Conservation (phyloP, 2,797 vertebrate species). For the Spinibarbus caldwelli region DNA sequence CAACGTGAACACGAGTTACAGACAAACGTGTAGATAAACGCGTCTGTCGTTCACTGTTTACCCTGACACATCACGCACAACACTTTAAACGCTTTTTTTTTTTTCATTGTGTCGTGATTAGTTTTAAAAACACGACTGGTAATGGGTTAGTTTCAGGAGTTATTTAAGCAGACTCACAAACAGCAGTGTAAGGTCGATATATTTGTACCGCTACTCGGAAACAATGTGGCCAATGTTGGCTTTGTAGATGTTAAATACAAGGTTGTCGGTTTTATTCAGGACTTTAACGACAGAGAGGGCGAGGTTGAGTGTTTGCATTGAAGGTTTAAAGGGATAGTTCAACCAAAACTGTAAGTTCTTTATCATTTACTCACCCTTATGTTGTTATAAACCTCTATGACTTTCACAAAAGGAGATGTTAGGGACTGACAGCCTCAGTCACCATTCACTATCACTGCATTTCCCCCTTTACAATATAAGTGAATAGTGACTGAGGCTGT, state of each 20-base stretch:
- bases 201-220: background rate
- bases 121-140: background rate
- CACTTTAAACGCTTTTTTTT: background rate
- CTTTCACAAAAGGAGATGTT: background rate
- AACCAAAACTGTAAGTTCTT: background rate
- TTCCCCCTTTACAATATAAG: background rate
- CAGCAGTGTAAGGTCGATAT: background rate
- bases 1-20: background rate
- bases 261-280: background rate
- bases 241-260: background rate
- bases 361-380: background rate
- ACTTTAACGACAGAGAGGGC: background rate
- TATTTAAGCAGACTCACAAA: background rate
- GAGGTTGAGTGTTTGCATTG: background rate
- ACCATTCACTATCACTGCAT: background rate
- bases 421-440: background rate
- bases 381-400: background rate
- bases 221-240: constrained; percentile 21
- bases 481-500: background rate
- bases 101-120: background rate
- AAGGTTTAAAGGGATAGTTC: background rate
- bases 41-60: background rate
- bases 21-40: constrained; percentile 4
- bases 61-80: constrained; percentile 6
- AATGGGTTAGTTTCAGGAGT: background rate